These are phyloP conservation scores for Struthio camelus DNA, from an alignment of 2,113 vertebrate species.

Conservation along the genomic window DNA sequence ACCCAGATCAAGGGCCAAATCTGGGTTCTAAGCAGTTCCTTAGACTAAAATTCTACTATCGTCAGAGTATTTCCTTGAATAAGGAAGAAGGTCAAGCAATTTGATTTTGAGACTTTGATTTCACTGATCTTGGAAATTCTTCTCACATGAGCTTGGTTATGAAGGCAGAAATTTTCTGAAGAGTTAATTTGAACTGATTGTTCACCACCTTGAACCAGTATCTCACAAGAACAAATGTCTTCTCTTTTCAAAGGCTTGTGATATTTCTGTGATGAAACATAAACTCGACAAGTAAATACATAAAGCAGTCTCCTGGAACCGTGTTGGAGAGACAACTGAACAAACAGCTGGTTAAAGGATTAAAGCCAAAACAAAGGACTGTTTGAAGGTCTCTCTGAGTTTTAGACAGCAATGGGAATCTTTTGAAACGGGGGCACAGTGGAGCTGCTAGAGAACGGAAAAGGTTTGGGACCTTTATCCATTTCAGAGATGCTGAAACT, in stretches of 20 bases:
- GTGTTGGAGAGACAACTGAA: slow-evolving; percentile 22
- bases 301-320: slow-evolving; percentile 58
- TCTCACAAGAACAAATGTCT: slow-evolving; percentile 4
- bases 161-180: slow-evolving; percentile 30
- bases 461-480: slow-evolving; percentile 52
- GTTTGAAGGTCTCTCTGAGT: slow-evolving; percentile 60
- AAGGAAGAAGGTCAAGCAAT: background rate
- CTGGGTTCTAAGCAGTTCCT: background rate
- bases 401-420: slow-evolving; percentile 40
- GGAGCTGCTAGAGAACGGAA: slow-evolving; percentile 8
- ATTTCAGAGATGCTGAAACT: slow-evolving; percentile 35
- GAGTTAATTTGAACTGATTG: slow-evolving; percentile 29
- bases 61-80: background rate
- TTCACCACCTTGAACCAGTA: background rate
- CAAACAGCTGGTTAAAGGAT: slow-evolving; percentile 63
- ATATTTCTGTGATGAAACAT: slow-evolving; percentile 50
- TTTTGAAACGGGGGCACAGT: slow-evolving; percentile 44
- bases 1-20: background rate
- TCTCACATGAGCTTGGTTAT: background rate
- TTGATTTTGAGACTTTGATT: background rate
- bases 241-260: slow-evolving; percentile 11
- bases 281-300: slow-evolving; percentile 50
- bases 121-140: background rate
- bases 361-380: slow-evolving; percentile 63
- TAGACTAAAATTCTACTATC: background rate